Evolutionary conservation across 2,797 vertebrate species (phyloP), one percentile per base, ranked within the genome.

Genomic region (Lagocephalus sceleratus): DNA sequence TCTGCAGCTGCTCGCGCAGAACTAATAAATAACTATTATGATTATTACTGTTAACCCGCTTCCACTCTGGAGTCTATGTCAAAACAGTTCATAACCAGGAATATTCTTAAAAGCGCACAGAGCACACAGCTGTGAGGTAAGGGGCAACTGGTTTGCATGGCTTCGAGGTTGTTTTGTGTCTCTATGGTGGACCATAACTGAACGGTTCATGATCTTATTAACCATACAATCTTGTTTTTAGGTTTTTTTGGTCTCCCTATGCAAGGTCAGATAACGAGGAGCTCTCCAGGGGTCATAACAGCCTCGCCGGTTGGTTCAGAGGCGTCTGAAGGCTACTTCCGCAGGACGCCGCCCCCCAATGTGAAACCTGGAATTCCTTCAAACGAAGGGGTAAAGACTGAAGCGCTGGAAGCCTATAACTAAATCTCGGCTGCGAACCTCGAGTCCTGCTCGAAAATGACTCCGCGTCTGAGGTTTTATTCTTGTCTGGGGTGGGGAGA

Each of bases 301-400:
- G 35, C 10, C 67, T 76, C 54, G 20, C 48, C 10, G 55, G 63
- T 66, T 73, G 55, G 73, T 77, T 76, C 54, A 39, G 55, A 58
- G 59, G 50, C 63, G 54, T 59, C 63, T 62, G 12, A 61, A 62
- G 51, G 26, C 2, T 25, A 5, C 23, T 25, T n/a, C 4, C 12
- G 39, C 15, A 41, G 39, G 3, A 41, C 39, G n/a, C 39, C 14
- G 16, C 12, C n/a, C 39, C 3, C 15, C 32, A 35, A 66, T 75
- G 65, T 64, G 44, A 85, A 75, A 82, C 77, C n/a, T n/a, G n/a
- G n/a, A n/a, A n/a, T n/a, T 72, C 75, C 68, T 5, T 50, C 61
- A 76, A 81, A 79, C 47, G 71, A 70, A 6, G 25, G 69, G 58
- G 58, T 66, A 63, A 75, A 54, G 23, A 4, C 23, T n/a, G n/a